Percentiles rank a stretch among this genome's conserved stretches.
These are phyloP conservation scores for Drosophila lini DNA, from an alignment of 1,140 invertebrate species.

Conservation along the genomic window DNA sequence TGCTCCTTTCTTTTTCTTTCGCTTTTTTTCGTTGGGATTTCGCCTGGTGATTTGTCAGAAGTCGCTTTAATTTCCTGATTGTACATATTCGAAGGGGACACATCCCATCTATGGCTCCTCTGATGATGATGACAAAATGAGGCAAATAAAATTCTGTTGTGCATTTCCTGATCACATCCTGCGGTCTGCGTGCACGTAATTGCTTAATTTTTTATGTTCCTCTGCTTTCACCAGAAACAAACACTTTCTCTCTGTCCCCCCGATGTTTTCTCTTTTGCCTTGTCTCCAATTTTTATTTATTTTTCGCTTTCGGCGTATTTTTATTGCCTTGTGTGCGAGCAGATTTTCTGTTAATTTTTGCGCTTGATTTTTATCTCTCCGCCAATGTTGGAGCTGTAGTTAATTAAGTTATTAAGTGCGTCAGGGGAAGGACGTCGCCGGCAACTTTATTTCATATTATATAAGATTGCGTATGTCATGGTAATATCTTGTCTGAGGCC, in stretches of 20 bases:
- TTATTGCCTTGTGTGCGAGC: constrained; percentile 50
- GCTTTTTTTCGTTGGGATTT: constrained; percentile 21
- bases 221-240: constrained; percentile 4
- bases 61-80: constrained; percentile 65
- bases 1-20: background rate
- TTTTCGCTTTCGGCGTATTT: constrained; percentile 49
- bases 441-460: constrained; percentile 58
- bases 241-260: background rate
- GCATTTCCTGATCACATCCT: constrained; percentile 63
- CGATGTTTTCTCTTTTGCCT: constrained; percentile 23
- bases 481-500: constrained; percentile 26
- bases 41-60: constrained; percentile 64
- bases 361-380: constrained; percentile 73
- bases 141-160: constrained; percentile 71
- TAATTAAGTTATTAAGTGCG: constrained; percentile 78
- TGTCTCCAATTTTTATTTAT: constrained; percentile 44
- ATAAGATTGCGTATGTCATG: constrained; percentile 27
- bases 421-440: constrained; percentile 47
- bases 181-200: constrained; percentile 69
- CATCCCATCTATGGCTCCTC: constrained; percentile 11
- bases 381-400: constrained; percentile 47
- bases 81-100: constrained; percentile 14
- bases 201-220: constrained; percentile 74
- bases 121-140: constrained; percentile 71
- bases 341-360: constrained; percentile 70